phyloP scores from a whole-genome alignment of 2,797 vertebrate species.

The Gymnoscopelus braueri region DNA sequence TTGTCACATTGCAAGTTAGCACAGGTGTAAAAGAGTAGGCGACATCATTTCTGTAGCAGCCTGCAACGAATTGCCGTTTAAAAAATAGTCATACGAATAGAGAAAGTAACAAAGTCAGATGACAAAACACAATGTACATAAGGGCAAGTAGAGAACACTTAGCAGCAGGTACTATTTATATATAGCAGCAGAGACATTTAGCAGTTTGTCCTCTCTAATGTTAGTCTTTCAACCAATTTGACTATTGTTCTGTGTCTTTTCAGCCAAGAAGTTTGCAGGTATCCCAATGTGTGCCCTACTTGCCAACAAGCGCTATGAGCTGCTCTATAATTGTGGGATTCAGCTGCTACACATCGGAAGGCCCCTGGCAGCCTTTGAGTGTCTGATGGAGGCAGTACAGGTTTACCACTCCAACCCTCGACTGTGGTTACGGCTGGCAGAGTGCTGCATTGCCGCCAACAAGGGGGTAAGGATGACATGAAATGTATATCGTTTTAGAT shows the following conservation, averaged over 20 bases:
- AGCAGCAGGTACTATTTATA: no score
- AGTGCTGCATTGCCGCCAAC: slow-evolving; percentile 97
- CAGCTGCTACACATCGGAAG: slow-evolving; percentile 94
- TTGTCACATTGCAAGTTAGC: no score
- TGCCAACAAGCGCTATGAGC: slow-evolving; percentile 95
- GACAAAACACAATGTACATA: no score
- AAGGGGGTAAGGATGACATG: slow-evolving; percentile 85
- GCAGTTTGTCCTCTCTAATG: background rate
- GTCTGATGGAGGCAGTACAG: slow-evolving; percentile 96
- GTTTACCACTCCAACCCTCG: slow-evolving; percentile 98
- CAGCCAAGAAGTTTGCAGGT: slow-evolving; percentile 92
- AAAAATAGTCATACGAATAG: no score
- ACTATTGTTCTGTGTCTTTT: slow-evolving; percentile 31
- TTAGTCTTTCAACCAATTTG: background rate
- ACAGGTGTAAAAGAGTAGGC: no score
- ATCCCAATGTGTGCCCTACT: slow-evolving; percentile 95
- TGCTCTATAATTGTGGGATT: slow-evolving; percentile 97
- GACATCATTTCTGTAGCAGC: no score
- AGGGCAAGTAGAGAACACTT: no score
- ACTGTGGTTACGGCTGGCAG: slow-evolving; percentile 94
- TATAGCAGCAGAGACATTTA: no score
- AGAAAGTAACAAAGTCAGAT: no score
- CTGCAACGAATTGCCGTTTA: no score
- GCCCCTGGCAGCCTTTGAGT: slow-evolving; percentile 96
- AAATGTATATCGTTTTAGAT: no score